These are phyloP conservation scores for Pomacea canaliculata DNA, from an alignment of 2,888 invertebrate species.

Conservation along the genomic window DNA sequence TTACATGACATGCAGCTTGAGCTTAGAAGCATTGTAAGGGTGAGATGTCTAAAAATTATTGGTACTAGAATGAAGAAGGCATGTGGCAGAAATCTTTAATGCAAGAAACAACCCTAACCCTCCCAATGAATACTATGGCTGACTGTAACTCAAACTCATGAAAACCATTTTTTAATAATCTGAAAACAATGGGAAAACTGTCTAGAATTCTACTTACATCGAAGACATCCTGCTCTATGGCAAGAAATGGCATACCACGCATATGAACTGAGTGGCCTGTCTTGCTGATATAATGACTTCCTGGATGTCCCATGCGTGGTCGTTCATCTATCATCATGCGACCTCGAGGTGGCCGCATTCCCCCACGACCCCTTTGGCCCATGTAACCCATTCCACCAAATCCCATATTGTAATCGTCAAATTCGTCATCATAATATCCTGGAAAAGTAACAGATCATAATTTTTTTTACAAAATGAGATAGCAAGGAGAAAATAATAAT, in stretches of 20 bases:
- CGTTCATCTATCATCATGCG: constrained; percentile 32
- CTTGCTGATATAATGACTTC: constrained; percentile 60
- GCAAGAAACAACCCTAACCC: no score
- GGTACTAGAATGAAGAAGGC: no score
- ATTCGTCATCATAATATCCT: constrained; percentile 70
- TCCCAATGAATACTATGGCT: no score
- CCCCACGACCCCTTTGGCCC: constrained; percentile 36
- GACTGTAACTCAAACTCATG: no score
- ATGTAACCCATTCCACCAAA: constrained; percentile 49
- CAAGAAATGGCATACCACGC: constrained; percentile 88
- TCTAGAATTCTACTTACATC: constrained; percentile 72
- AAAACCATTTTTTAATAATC: no score
- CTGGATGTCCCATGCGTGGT: constrained; percentile 48
- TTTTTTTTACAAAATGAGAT: no score
- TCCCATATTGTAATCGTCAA: constrained; percentile 63
- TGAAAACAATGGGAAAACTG: no score
- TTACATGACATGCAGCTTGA: no score
- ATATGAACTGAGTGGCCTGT: constrained; percentile 81
- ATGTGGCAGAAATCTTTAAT: no score
- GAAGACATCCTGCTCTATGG: constrained; percentile 86
- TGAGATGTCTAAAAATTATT: no score
- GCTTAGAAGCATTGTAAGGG: no score
- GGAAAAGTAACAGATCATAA: constrained; percentile 1
- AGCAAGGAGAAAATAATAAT: no score
- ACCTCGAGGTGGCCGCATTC: constrained; percentile 26